A percentile compares a stretch with the other conserved stretches of the same genome.
phyloP scores from a whole-genome alignment of 2,888 invertebrate genomes.

The Drosophila helvetica region DNA sequence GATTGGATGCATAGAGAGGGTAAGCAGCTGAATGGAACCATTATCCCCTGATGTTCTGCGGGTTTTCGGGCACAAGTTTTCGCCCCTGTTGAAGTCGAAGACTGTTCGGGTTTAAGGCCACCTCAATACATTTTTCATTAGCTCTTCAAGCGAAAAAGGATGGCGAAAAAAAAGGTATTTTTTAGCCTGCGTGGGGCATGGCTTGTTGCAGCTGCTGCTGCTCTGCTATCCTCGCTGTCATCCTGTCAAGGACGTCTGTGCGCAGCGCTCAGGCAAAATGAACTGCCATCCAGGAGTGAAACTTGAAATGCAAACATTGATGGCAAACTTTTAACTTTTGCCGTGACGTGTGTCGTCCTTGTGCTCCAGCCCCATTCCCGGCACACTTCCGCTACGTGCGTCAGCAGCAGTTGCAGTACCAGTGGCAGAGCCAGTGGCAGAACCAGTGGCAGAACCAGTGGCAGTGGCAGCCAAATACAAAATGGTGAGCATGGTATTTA shows the following conservation, averaged over 20 bases:
- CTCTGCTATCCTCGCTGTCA: conserved; percentile 26
- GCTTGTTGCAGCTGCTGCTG: conserved; percentile 26
- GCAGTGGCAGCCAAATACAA: conserved; percentile 29
- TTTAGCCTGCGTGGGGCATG: not conserved
- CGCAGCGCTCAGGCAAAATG: conserved; percentile 53
- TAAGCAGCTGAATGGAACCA: too few species aligned
- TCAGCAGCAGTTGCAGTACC: conserved; percentile 10
- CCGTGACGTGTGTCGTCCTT: conserved; percentile 55
- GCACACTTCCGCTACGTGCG: conserved; percentile 31
- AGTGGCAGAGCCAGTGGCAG: conserved; percentile 7
- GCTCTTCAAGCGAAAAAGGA: not conserved
- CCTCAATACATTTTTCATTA: not conserved
- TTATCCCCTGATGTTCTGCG: not conserved
- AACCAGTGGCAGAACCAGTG: conserved; percentile 18
- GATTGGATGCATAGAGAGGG: too few species aligned
- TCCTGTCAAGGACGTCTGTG: conserved; percentile 67
- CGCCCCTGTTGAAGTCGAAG: not conserved
- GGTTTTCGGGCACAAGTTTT: not conserved
- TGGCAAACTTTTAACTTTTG: conserved; percentile 69
- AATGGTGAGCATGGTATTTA: conserved; percentile 50
- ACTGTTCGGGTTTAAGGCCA: not conserved
- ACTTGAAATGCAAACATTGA: conserved; percentile 67
- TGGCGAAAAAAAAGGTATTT: not conserved
- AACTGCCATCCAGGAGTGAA: conserved; percentile 56
- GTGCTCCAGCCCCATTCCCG: conserved; percentile 9